Conservation (phyloP, 2,888 invertebrate species). For the Uloborus plumipes region DNA sequence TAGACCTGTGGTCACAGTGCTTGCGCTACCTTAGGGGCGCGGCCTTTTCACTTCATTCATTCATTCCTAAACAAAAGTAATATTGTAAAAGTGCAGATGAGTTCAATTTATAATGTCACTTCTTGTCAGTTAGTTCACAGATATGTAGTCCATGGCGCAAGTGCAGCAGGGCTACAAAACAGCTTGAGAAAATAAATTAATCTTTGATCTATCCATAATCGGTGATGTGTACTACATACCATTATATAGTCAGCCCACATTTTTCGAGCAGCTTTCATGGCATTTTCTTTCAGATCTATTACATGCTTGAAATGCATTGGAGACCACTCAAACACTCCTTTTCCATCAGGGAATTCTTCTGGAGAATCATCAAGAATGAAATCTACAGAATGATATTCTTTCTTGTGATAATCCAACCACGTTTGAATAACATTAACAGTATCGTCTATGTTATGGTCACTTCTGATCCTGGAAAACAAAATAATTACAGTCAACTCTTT, state of each 20-base stretch:
- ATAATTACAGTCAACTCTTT: neutral
- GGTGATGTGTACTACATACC: too few species aligned
- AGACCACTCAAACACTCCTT: conserved; percentile 79
- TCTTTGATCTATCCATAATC: too few species aligned
- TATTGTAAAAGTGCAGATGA: too few species aligned
- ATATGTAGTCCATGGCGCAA: too few species aligned
- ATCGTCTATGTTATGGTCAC: conserved; percentile 88
- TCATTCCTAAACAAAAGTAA: too few species aligned
- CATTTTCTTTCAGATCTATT: conserved; percentile 83
- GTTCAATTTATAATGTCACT: too few species aligned
- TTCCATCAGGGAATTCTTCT: conserved; percentile 75
- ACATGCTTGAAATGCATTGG: conserved; percentile 81
- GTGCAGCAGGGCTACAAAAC: too few species aligned
- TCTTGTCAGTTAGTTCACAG: too few species aligned
- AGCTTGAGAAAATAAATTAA: too few species aligned
- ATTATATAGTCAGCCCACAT: conserved; percentile 88
- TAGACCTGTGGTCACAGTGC: too few species aligned
- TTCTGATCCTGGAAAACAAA: conserved; percentile 80
- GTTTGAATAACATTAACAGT: conserved; percentile 80
- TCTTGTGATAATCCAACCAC: conserved; percentile 79
- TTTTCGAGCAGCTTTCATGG: conserved; percentile 79
- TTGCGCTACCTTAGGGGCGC: too few species aligned
- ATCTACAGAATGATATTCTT: conserved; percentile 81
- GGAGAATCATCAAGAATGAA: conserved; percentile 75
- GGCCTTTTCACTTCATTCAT: too few species aligned